phyloP scores from a whole-genome alignment of 2,797 vertebrate genomes.

The Eutrigla gurnardus region DNA sequence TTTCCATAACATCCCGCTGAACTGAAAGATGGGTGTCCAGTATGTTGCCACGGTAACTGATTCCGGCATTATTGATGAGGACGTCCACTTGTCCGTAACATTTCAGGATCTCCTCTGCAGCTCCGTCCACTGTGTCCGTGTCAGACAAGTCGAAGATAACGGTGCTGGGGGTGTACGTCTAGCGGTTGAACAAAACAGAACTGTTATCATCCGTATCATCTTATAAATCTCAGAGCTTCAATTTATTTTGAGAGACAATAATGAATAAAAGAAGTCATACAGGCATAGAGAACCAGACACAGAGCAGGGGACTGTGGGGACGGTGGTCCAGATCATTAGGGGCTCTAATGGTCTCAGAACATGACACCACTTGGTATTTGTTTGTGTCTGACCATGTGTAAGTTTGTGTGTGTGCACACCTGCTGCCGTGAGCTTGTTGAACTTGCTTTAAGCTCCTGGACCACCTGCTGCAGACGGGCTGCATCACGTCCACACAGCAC shows the following conservation, averaged over 20 bases:
- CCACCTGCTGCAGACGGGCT: constrained; percentile 85
- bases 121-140: constrained; percentile 74
- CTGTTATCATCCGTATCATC: neutral
- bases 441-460: constrained; percentile 81
- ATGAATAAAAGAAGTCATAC: neutral
- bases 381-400: neutral
- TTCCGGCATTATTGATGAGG: constrained; percentile 95
- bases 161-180: constrained; percentile 81
- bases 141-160: constrained; percentile 92
- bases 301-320: too few relatives aligned
- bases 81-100: constrained; percentile 90
- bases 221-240: neutral
- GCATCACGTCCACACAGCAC: constrained; percentile 92
- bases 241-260: neutral
- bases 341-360: neutral
- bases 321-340: neutral
- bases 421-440: constrained; percentile 53
- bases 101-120: constrained; percentile 90
- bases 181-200: constrained; percentile 2
- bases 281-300: too few relatives aligned
- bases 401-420: constrained; percentile 51
- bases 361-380: neutral
- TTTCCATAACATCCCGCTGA: constrained; percentile 95
- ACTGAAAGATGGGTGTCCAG: constrained; percentile 89
- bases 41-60: constrained; percentile 94